Conservation (phyloP, 2,113 vertebrate species). For the Setophaga petechia region DNA sequence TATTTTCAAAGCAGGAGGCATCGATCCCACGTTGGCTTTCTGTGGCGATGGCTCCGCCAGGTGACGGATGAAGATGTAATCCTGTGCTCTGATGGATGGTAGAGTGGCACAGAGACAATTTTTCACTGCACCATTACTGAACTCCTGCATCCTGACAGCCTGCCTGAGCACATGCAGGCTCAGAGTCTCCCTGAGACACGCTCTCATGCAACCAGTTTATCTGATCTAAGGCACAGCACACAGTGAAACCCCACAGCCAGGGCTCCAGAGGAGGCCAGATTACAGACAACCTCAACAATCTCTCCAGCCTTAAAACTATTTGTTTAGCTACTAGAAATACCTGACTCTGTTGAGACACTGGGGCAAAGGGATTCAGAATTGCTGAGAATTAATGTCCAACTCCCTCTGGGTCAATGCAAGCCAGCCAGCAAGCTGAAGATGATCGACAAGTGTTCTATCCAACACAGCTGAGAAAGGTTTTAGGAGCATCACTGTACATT, state of each 20-base stretch:
- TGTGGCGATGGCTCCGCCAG: not conserved
- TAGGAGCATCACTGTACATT: not conserved
- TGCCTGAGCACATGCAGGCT: not conserved
- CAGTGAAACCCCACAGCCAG: not conserved
- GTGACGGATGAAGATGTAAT: not conserved
- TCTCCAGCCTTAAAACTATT: not conserved
- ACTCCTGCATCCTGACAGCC: not conserved
- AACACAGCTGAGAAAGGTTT: not conserved
- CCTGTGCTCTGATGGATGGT: not conserved
- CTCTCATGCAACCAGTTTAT: not conserved
- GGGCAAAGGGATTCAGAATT: not conserved
- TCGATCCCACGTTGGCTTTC: not conserved
- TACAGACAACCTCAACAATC: not conserved
- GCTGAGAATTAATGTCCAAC: not conserved
- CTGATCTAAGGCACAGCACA: not conserved
- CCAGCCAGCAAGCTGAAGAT: not conserved
- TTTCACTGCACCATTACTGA: not conserved
- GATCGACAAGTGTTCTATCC: not conserved
- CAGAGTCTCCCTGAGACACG: not conserved
- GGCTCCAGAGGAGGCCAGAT: not conserved
- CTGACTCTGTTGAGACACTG: not conserved
- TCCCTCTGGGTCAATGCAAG: not conserved
- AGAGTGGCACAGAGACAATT: not conserved
- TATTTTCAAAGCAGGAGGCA: conserved; percentile 39
- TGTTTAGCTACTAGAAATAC: not conserved